Evolutionary conservation across 2,113 vertebrate species (phyloP).

Genomic region (Mixornis gularis): DNA sequence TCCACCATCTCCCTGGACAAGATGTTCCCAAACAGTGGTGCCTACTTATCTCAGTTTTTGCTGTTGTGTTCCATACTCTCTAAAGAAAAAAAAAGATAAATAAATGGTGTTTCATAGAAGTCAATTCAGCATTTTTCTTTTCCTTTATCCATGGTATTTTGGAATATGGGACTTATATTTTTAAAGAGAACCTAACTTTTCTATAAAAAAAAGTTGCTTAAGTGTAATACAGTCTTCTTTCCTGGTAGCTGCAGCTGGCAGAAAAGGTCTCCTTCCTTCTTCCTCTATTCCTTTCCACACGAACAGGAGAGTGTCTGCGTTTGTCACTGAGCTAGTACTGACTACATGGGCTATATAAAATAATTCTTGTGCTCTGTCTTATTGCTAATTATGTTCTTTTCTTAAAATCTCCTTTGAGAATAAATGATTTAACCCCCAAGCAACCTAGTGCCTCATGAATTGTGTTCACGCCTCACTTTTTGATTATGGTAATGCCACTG

Average conservation of each 20-base stretch:
- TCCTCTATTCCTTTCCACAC: background rate
- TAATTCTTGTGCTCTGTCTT: background rate
- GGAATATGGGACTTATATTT: background rate
- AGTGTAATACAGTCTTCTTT: background rate
- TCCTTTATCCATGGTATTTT: background rate
- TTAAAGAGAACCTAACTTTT: background rate
- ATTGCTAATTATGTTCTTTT: slow-evolving; percentile 26
- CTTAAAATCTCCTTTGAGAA: slow-evolving; percentile 38
- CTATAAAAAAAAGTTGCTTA: background rate
- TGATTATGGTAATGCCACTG: slow-evolving; percentile 62
- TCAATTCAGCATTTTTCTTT: background rate
- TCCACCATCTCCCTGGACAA: background rate
- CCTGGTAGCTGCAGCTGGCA: background rate
- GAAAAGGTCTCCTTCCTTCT: background rate
- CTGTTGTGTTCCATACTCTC: background rate
- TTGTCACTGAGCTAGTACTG: background rate
- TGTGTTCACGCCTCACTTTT: slow-evolving; percentile 51
- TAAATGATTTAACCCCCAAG: slow-evolving; percentile 50
- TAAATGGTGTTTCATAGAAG: background rate
- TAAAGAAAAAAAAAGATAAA: background rate
- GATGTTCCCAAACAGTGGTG: background rate
- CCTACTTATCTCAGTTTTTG: fast-evolving
- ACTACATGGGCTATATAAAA: background rate
- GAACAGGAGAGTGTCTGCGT: background rate
- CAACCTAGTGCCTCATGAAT: background rate